Conservation (phyloP, 2,888 invertebrate genomes). For the Microctonus hyperodae region DNA sequence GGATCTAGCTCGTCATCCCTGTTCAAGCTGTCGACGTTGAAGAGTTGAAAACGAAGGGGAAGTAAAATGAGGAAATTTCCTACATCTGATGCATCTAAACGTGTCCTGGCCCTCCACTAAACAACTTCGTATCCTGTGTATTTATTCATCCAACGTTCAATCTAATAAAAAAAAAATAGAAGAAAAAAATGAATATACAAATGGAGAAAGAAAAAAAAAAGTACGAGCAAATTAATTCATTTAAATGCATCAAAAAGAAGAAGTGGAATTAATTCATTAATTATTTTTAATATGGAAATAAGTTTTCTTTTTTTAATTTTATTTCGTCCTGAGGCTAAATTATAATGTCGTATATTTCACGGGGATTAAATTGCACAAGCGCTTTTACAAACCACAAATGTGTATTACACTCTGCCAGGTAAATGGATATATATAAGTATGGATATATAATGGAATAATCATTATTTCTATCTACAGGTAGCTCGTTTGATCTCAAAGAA, state of each 20-base stretch:
- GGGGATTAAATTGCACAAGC: background rate
- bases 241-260: background rate
- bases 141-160: constrained; percentile 1
- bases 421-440: background rate
- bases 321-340: background rate
- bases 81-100: constrained; percentile 3
- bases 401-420: background rate
- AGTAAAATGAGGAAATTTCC: background rate
- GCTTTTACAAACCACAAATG: background rate
- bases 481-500: too few species aligned
- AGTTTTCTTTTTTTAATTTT: too few species aligned
- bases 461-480: constrained; percentile 36
- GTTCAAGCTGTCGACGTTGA: constrained; percentile 12
- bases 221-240: background rate
- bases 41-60: background rate
- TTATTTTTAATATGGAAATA: background rate
- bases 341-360: background rate
- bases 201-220: too few species aligned
- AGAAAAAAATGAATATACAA: too few species aligned
- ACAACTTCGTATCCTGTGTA: background rate
- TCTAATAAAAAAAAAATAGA: background rate
- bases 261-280: background rate
- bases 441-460: constrained; percentile 1
- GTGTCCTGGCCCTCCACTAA: background rate
- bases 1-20: constrained; percentile 14